Evolutionary conservation across 2,888 invertebrate genomes (phyloP).

Genomic region (Cephus pygmeus): DNA sequence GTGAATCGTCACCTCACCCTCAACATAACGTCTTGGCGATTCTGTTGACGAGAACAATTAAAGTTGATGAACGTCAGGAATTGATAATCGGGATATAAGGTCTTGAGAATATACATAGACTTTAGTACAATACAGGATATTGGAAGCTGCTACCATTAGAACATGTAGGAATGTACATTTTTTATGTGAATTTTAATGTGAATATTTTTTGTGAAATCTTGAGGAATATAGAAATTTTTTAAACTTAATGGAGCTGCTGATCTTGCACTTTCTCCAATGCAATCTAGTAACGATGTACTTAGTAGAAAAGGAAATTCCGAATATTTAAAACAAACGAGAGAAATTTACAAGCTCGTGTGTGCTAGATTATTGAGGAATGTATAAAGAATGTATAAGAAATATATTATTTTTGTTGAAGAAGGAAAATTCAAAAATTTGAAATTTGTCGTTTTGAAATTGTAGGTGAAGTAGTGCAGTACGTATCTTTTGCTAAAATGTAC

Average conservation of each 20-base stretch:
- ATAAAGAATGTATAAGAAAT: too few relatives aligned
- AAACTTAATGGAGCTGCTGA: too few relatives aligned
- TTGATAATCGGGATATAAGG: not conserved
- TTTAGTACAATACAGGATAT: not conserved
- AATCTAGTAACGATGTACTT: too few relatives aligned
- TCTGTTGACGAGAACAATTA: conserved; percentile 68
- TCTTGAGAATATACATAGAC: not conserved
- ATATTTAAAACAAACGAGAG: not conserved
- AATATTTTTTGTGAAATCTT: too few relatives aligned
- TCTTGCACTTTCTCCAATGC: too few relatives aligned
- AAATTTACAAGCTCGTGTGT: too few relatives aligned
- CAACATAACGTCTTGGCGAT: conserved; percentile 89
- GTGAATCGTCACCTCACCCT: conserved; percentile 94
- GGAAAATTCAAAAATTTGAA: not conserved
- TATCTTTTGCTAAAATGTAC: not conserved
- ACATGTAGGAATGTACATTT: not conserved
- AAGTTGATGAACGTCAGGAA: not conserved
- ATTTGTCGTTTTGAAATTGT: not conserved
- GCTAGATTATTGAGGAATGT: too few relatives aligned
- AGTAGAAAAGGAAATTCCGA: not conserved
- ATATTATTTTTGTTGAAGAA: too few relatives aligned
- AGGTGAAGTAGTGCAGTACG: not conserved
- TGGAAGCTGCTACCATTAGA: not conserved
- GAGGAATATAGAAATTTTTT: too few relatives aligned
- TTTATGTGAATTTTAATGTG: not conserved